These are phyloP conservation scores for Mormyrops boulengeri DNA, from an alignment of 2,797 vertebrate species.

Conservation along the genomic window DNA sequence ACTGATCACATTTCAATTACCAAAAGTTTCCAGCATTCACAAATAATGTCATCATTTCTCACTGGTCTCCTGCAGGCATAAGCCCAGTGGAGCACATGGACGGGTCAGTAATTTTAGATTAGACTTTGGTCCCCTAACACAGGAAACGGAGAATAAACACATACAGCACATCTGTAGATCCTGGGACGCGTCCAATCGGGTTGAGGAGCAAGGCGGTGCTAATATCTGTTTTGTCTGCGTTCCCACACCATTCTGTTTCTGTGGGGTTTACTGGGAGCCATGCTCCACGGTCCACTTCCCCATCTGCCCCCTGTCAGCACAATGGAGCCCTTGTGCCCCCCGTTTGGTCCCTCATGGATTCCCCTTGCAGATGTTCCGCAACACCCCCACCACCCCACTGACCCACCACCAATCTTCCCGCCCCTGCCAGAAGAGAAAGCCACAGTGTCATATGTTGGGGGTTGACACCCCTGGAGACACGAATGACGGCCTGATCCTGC, in stretches of 20 bases:
- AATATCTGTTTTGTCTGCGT: slow-evolving; percentile 54
- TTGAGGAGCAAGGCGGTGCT: slow-evolving; percentile 49
- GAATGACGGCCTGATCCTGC: not conserved
- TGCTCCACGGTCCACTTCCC: slow-evolving; percentile 66
- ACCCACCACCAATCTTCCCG: not conserved
- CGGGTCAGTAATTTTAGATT: not conserved
- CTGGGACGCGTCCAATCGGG: slow-evolving; percentile 52
- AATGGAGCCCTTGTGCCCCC: slow-evolving; percentile 72
- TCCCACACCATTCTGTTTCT: slow-evolving; percentile 62
- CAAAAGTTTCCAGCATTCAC: not conserved
- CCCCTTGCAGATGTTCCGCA: slow-evolving; percentile 70
- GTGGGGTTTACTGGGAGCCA: slow-evolving; percentile 69
- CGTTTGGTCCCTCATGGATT: slow-evolving; percentile 45
- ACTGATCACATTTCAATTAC: not conserved
- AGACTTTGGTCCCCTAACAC: not conserved
- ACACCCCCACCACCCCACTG: slow-evolving; percentile 48
- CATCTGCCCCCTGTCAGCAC: slow-evolving; percentile 73
- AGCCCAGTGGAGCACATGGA: not conserved
- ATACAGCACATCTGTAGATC: slow-evolving; percentile 49
- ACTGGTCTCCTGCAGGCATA: not conserved
- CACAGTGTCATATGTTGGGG: not conserved
- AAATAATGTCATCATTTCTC: not conserved
- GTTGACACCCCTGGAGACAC: not conserved
- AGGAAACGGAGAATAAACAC: not conserved
- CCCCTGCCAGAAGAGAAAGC: not conserved